These are phyloP conservation scores for Tauraco hartlaubi DNA, from an alignment of 2,797 vertebrate species.

Conservation along the genomic window DNA sequence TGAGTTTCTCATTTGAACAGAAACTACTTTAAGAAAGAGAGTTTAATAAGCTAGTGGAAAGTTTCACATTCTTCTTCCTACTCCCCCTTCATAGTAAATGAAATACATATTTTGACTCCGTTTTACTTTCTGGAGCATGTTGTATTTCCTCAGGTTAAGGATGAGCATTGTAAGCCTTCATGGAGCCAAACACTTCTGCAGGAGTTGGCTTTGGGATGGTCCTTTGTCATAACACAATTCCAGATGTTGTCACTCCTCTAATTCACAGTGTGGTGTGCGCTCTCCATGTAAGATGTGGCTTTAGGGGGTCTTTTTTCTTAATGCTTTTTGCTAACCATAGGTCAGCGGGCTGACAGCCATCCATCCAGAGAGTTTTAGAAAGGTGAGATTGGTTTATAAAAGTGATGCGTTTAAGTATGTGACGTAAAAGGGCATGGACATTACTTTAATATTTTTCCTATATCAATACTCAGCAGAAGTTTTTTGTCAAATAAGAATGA, in stretches of 20 bases:
- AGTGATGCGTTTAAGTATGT: fast-evolving
- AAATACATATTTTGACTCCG: neutral
- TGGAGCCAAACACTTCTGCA: neutral
- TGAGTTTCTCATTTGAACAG: slow-evolving; percentile 3
- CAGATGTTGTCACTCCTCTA: neutral
- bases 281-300: neutral
- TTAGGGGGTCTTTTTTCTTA: neutral
- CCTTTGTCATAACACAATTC: neutral
- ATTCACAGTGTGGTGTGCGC: neutral
- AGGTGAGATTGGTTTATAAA: neutral
- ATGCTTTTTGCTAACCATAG: neutral
- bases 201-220: neutral
- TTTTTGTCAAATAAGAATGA: neutral
- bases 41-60: slow-evolving; percentile 38
- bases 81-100: neutral
- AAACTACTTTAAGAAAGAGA: slow-evolving; percentile 19
- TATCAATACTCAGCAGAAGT: neutral
- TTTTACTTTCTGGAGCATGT: neutral
- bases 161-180: neutral
- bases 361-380: neutral
- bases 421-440: fast-evolving
- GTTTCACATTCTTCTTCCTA: neutral
- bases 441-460: neutral
- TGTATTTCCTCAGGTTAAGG: neutral
- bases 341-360: neutral